Conservation (phyloP, 1,140 invertebrate genomes). For the Idris sp. region DNA sequence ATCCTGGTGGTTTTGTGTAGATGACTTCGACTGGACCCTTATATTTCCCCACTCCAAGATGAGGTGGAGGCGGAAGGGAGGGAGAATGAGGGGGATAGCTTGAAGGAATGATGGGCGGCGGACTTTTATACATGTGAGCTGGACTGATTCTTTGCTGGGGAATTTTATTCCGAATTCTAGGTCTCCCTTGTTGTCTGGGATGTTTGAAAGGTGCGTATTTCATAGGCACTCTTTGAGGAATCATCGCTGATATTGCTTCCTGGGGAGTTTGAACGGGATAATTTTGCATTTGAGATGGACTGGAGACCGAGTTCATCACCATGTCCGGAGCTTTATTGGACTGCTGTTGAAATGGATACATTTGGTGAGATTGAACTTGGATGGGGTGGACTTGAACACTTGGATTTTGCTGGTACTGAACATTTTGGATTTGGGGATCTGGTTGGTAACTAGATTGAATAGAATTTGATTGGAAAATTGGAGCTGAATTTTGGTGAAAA, state of each 20-base stretch:
- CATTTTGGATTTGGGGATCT: background rate
- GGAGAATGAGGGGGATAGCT: slow-evolving; percentile 26
- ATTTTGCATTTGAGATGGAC: slow-evolving; percentile 8
- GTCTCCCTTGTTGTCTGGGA: slow-evolving; percentile 30
- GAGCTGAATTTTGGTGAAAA: no score
- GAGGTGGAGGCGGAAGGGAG: no score
- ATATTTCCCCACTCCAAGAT: slow-evolving; percentile 38
- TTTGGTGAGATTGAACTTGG: slow-evolving; percentile 26
- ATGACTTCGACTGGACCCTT: slow-evolving; percentile 67
- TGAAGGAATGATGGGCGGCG: slow-evolving; percentile 26
- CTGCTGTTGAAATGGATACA: no score
- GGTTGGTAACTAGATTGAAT: slow-evolving; percentile 2
- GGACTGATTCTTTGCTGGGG: slow-evolving; percentile 56
- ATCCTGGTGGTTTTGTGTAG: slow-evolving; percentile 70
- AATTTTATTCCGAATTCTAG: slow-evolving; percentile 25
- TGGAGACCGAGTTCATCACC: slow-evolving; percentile 20
- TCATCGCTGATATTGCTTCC: slow-evolving; percentile 1
- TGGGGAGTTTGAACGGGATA: slow-evolving; percentile 14
- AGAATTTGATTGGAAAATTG: slow-evolving; percentile 19
- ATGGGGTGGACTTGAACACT: slow-evolving; percentile 7
- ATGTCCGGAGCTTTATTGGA: no score
- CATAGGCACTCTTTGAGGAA: slow-evolving; percentile 16
- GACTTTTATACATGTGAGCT: slow-evolving; percentile 51
- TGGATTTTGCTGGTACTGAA: slow-evolving; percentile 12
- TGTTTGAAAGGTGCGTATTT: slow-evolving; percentile 25